These are phyloP conservation scores for Schrankia costaestrigalis DNA, from an alignment of 2,888 invertebrate species.

Conservation along the genomic window DNA sequence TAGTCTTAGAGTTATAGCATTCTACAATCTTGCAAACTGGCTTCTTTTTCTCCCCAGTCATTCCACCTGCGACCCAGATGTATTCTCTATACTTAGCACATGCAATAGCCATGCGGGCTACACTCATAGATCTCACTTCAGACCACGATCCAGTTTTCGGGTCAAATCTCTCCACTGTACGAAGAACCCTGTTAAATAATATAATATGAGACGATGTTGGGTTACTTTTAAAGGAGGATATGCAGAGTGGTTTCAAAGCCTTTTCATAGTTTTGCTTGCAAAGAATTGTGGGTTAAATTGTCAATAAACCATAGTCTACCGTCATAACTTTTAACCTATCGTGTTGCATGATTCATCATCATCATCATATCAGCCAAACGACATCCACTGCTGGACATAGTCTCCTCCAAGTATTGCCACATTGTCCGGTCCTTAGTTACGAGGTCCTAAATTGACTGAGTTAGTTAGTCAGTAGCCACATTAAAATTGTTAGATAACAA, in stretches of 20 bases:
- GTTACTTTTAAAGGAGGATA: neutral
- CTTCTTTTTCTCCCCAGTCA: constrained; percentile 80
- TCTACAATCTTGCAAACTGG: constrained; percentile 82
- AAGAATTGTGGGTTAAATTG: too few species aligned
- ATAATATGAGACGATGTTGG: neutral
- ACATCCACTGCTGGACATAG: too few species aligned
- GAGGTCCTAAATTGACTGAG: neutral
- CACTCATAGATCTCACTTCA: constrained; percentile 79
- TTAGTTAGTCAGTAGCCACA: too few species aligned
- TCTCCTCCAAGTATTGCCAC: too few species aligned
- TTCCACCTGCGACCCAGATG: constrained; percentile 88
- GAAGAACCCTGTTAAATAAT: constrained; percentile 68
- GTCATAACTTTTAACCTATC: too few species aligned
- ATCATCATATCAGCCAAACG: too few species aligned
- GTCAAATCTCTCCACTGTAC: constrained; percentile 83
- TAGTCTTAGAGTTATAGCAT: constrained; percentile 82
- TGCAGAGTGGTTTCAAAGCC: too few species aligned
- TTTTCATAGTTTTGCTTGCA: too few species aligned
- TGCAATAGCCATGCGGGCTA: constrained; percentile 82
- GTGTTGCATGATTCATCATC: too few species aligned
- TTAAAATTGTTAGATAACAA: constrained; percentile 4
- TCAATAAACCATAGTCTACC: too few species aligned
- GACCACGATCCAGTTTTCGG: constrained; percentile 80
- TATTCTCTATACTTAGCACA: constrained; percentile 82
- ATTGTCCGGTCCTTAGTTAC: neutral